Evolutionary conservation across 2,113 vertebrate species (phyloP).

Genomic region (Macquaria australasica): DNA sequence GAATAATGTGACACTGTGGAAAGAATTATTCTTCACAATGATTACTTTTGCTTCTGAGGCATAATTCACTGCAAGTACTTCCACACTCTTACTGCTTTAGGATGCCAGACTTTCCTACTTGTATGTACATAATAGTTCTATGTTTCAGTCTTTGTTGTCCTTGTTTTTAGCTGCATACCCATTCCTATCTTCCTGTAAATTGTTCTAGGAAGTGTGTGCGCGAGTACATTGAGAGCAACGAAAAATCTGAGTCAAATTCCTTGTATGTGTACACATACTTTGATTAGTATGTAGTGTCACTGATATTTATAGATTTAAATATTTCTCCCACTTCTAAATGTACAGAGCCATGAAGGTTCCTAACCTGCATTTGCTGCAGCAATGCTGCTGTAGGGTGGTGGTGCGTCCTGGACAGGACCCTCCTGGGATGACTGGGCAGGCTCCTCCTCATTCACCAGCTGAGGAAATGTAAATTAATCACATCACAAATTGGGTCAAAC

Average conservation of each 20-base stretch:
- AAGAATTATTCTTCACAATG: neutral
- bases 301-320: neutral
- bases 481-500: neutral
- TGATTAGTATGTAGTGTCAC: neutral
- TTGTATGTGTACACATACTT: too few species aligned
- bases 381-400: constrained; percentile 96
- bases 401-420: constrained; percentile 85
- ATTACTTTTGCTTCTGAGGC: neutral
- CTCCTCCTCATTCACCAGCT: constrained; percentile 97
- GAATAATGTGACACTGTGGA: neutral
- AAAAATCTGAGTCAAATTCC: too few species aligned
- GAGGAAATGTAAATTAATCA: constrained; percentile 17
- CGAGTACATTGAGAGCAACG: too few species aligned
- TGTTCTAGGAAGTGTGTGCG: too few species aligned
- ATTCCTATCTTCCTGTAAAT: too few species aligned
- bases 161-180: too few species aligned
- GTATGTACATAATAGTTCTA: too few species aligned
- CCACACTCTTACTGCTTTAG: neutral
- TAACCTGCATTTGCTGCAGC: constrained; percentile 91
- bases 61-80: neutral
- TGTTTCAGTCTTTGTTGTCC: too few species aligned
- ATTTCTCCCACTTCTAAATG: neutral
- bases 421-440: constrained; percentile 83
- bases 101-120: neutral
- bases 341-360: neutral